Evolutionary conservation across 2,113 vertebrate species (phyloP), one percentile per base, ranked within the genome.

Genomic region (Macquaria australasica): DNA sequence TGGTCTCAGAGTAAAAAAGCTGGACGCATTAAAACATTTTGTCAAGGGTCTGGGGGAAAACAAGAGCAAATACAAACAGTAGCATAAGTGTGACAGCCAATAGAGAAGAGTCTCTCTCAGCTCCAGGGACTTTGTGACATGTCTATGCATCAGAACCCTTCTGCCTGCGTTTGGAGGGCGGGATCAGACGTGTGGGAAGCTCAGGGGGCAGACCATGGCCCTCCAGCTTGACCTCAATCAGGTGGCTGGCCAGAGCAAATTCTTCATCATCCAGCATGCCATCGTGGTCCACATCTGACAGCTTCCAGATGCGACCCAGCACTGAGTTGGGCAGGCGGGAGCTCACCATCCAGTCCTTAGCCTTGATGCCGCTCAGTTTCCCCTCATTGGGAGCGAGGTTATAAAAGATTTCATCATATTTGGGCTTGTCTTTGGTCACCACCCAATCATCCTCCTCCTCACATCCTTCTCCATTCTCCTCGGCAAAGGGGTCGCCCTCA

Each of bases 351-450:
- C 97, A 98, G 93, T 95, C 96, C 91, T 96, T 97, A 51, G 97
- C 97, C 92, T 97, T 97, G 87, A 91, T 95, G 83, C 97, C 97
- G 0, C 96, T 98, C 87, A 98, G 95, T 88, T 98, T 98, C 25
- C 97, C 97, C 25, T 98, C 97, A 0, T 95, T 95, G 0, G 97
- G 97, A 0, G 97, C 95, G 18, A 98, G 94, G 90, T 97, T 98
- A 82, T 98, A 98, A 95, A 98, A 98, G 94, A 98, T 98, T 84
- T 98, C 97, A 6, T 98, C 97, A 0, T 98, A 98, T 45, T 98
- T 98, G 90, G 97, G 96, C 87, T 98, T 98, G 96, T 98, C 97
- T 88, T 97, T 98, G 64, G 95, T 98, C 91, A 98, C 97, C 72
- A 98, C 96, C 97, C 97, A 98, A 67, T 96, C 96, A 14, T 96